Evolutionary conservation across 23 tunicate genomes (phyloP), one percentile per base, ranked within the genome.

Genomic region (Ascidia mentula): DNA sequence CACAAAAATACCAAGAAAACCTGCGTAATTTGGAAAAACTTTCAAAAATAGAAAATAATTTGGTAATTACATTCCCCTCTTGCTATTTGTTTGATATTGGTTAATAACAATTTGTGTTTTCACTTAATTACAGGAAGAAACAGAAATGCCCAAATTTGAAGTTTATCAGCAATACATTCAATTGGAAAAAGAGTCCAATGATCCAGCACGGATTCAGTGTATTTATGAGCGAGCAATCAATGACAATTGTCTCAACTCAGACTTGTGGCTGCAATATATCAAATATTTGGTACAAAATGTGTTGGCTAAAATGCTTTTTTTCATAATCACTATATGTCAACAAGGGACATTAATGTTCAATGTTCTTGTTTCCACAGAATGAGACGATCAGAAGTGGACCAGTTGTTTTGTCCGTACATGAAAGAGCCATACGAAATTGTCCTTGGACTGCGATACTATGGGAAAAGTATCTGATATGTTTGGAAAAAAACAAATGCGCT

Each of bases 141-240:
- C 79, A 28, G 76, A 77, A 18, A 33, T 73, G 17, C 84, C 90
- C 17, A 82, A 74, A 35, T 31, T 78, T 36, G 84, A 81, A 12
- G 85, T 37, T 37, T 91, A 91, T 37, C 76, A 74, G 26, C 65
- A 73, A 40, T 95, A 89, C 78, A 85, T 95, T 36, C 85, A 85
- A 31, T 59, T 34, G 69, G 95, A 89, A 59, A 89, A 69, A 13
- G 82, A 83, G 36, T 74, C 70, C 13, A 79, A 80, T 40, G 82
- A 89, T 45, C 87, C 90, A 22, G 84, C 85, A 18, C 38, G 95
- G 36, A 73, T 89, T 0, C 91, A 83, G 42, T 81, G 91, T 42
- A 76, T 89, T 4, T 95, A 89, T 59, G 98, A 95, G 40, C 84
- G 98, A 34, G 91, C 95, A 0, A 45, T 89, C 26, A 82, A 77